Conservation (phyloP, 2,797 vertebrate genomes). For the Microchirus variegatus region DNA sequence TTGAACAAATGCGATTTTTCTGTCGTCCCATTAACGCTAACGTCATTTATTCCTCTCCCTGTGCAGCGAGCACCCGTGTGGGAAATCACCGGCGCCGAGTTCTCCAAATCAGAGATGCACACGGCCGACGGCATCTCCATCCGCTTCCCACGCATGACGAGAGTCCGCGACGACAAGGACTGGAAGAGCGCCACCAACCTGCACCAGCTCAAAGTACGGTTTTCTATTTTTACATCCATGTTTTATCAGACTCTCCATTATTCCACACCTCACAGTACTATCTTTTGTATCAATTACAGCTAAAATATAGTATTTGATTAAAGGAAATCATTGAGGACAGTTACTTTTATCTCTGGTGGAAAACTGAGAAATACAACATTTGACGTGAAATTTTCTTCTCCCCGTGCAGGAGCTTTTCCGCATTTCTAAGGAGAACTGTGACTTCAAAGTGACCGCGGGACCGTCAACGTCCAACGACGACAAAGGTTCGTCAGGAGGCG, state of each 20-base stretch:
- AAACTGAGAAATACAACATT: too few species aligned
- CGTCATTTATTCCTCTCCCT: neutral
- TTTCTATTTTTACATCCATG: neutral
- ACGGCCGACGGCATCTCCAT: constrained; percentile 99
- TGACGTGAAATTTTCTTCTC: neutral
- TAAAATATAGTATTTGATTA: too few species aligned
- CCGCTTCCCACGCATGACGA: constrained; percentile 96
- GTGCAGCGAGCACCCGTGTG: constrained; percentile 92
- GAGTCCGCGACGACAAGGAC: constrained; percentile 96
- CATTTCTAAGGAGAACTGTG: constrained; percentile 91
- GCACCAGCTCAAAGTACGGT: constrained; percentile 88
- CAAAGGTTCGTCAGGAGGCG: constrained; percentile 85
- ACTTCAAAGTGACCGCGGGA: constrained; percentile 84
- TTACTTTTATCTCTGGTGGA: too few species aligned
- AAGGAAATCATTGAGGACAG: too few species aligned
- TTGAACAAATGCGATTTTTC: too few species aligned
- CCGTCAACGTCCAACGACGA: constrained; percentile 79
- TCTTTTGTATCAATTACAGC: too few species aligned
- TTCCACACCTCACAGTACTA: too few species aligned
- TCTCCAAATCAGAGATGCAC: constrained; percentile 96
- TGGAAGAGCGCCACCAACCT: constrained; percentile 94
- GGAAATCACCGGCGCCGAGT: constrained; percentile 98
- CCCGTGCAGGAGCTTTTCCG: constrained; percentile 89
- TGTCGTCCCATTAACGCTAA: neutral
- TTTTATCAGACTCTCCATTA: neutral